phyloP scores from a whole-genome alignment of 2,797 vertebrate species.

The Catostomus latipinnis region DNA sequence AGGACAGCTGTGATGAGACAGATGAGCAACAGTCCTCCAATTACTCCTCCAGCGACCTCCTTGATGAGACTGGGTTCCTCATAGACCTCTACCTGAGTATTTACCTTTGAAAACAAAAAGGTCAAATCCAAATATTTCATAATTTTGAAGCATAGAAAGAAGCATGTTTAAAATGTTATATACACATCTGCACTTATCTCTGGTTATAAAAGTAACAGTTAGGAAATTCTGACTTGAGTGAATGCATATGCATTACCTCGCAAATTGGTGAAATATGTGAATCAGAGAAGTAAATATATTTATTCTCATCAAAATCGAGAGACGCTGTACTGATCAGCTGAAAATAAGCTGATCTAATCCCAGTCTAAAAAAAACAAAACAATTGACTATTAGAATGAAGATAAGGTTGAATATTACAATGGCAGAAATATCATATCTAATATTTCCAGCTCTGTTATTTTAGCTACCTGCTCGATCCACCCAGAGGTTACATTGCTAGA shows the following conservation, averaged over 20 bases:
- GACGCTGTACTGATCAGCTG: constrained; percentile 76
- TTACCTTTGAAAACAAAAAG: constrained; percentile 66
- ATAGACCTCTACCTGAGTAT: constrained; percentile 77
- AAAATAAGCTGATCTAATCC: constrained; percentile 68
- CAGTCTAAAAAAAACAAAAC: constrained; percentile 68
- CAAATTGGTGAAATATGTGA: constrained; percentile 53
- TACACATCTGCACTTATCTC: too few species aligned
- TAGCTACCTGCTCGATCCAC: constrained; percentile 80
- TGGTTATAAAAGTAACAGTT: too few species aligned
- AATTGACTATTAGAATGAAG: neutral
- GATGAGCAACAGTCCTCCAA: constrained; percentile 81
- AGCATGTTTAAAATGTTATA: neutral
- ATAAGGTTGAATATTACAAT: neutral
- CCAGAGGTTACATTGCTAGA: constrained; percentile 75
- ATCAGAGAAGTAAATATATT: constrained; percentile 72
- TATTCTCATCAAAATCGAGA: constrained; percentile 72
- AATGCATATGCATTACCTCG: constrained; percentile 42
- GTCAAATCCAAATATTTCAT: too few species aligned
- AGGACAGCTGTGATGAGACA: constrained; percentile 75
- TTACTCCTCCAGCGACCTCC: constrained; percentile 78
- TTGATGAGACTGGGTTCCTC: constrained; percentile 72
- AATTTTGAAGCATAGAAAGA: neutral
- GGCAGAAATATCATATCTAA: neutral
- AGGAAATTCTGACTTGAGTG: too few species aligned
- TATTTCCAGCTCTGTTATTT: too few species aligned